Percentiles rank a stretch among this genome's conserved stretches.
Evolutionary conservation across 2,888 invertebrate genomes (phyloP).

Genomic region (Hofmannophila pseudospretella): DNA sequence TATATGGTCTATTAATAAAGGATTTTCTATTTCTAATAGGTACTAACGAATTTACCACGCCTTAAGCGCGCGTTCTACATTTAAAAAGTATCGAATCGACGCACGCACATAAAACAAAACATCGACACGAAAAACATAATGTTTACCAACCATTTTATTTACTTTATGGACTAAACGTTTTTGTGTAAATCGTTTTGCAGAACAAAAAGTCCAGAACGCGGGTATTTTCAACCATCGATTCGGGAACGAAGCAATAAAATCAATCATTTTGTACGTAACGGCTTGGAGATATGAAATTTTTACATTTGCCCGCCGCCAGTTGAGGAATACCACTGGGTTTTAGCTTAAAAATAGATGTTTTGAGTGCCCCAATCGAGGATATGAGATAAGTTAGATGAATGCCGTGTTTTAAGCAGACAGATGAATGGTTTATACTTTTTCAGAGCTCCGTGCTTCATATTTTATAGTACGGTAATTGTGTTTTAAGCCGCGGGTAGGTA

Average conservation of each 20-base stretch:
- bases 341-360: slow-evolving; percentile 72
- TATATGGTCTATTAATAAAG: too few species aligned
- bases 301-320: slow-evolving; percentile 45
- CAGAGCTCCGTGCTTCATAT: slow-evolving; percentile 30
- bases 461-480: slow-evolving; percentile 35
- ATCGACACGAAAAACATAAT: not conserved
- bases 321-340: slow-evolving; percentile 30
- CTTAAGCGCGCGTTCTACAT: too few species aligned
- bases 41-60: too few species aligned
- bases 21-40: too few species aligned
- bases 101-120: too few species aligned
- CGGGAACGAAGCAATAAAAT: slow-evolving; percentile 64
- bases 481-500: slow-evolving; percentile 35
- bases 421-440: slow-evolving; percentile 52
- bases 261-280: slow-evolving; percentile 66
- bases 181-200: slow-evolving; percentile 4
- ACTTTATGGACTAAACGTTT: slow-evolving; percentile 7
- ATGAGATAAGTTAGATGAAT: slow-evolving; percentile 72
- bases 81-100: too few species aligned
- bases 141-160: not conserved
- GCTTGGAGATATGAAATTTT: slow-evolving; percentile 60
- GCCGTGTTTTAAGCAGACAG: slow-evolving; percentile 48
- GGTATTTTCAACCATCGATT: slow-evolving; percentile 61
- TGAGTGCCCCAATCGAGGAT: slow-evolving; percentile 60
- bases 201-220: slow-evolving; percentile 7